Evolutionary conservation across 2,888 invertebrate genomes (phyloP).

Genomic region (Drosophila barbarae): DNA sequence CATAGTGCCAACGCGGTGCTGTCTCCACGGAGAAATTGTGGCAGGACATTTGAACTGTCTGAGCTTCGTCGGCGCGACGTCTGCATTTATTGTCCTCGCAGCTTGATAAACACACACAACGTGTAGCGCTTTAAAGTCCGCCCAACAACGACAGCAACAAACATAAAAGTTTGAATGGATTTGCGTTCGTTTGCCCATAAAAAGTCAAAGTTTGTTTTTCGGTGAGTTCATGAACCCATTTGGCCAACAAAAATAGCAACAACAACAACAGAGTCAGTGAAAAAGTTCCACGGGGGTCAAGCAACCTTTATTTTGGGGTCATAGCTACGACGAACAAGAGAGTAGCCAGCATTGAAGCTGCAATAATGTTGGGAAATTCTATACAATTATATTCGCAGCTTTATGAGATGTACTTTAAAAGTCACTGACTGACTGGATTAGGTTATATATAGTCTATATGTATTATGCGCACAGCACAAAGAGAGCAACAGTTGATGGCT

Average conservation of each 20-base stretch:
- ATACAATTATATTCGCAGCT: constrained; percentile 29
- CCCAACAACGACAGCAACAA: constrained; percentile 34
- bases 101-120: constrained; percentile 42
- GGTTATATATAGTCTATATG: background rate
- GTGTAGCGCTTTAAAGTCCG: constrained; percentile 48
- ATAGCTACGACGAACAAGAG: constrained; percentile 9
- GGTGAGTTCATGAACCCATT: constrained; percentile 61
- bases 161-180: constrained; percentile 50
- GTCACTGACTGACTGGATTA: constrained; percentile 41
- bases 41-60: constrained; percentile 47
- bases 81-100: constrained; percentile 42
- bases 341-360: constrained; percentile 30
- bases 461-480: constrained; percentile 8
- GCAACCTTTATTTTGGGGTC: constrained; percentile 28
- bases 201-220: constrained; percentile 65
- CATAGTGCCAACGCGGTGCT: background rate
- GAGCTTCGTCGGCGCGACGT: constrained; percentile 30
- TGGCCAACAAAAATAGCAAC: constrained; percentile 35
- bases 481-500: constrained; percentile 26
- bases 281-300: constrained; percentile 30
- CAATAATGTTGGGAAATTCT: constrained; percentile 35
- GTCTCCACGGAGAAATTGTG: constrained; percentile 18
- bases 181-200: constrained; percentile 53
- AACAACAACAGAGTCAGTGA: constrained; percentile 31
- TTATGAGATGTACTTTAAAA: constrained; percentile 34